A percentile compares a stretch with the other conserved stretches of the same genome.
These are phyloP conservation scores for Caenorhabditis uteleia DNA, from an alignment of 2,888 invertebrate genomes.

Conservation along the genomic window DNA sequence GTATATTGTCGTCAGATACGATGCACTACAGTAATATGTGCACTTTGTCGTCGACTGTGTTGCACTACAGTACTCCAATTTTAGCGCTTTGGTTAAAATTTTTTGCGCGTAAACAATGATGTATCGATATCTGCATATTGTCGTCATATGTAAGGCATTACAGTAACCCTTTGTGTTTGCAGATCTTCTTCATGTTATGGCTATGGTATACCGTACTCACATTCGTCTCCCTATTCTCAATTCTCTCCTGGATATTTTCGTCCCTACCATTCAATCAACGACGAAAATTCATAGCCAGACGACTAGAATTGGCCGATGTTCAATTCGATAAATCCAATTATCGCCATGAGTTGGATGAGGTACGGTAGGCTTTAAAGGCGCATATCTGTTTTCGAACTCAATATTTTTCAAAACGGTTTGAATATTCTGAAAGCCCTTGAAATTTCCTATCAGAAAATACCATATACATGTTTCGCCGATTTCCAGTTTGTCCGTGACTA, in stretches of 20 bases:
- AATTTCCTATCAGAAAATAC: no score
- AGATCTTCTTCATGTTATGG: conserved; percentile 69
- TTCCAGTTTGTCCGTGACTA: conserved; percentile 63
- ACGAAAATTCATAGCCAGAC: conserved; percentile 62
- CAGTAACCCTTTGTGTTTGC: background rate
- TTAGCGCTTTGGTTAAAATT: background rate
- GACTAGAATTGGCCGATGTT: conserved; percentile 67
- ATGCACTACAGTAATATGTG: no score
- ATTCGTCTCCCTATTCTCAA: conserved; percentile 51
- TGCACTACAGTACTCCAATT: no score
- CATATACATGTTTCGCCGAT: no score
- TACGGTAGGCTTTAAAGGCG: conserved; percentile 7
- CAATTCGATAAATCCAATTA: conserved; percentile 55
- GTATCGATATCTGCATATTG: no score
- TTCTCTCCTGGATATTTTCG: conserved; percentile 61
- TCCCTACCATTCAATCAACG: conserved; percentile 62
- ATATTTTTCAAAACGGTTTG: background rate
- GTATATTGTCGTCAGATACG: no score
- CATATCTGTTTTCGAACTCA: no score
- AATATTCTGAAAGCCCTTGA: background rate
- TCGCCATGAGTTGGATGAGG: conserved; percentile 57
- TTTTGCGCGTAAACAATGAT: background rate
- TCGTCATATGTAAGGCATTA: no score
- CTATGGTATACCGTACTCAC: conserved; percentile 66
- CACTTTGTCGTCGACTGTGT: no score